These are phyloP conservation scores for Sceliomorpha sp. DNA, from an alignment of 2,888 invertebrate species.

Conservation along the genomic window DNA sequence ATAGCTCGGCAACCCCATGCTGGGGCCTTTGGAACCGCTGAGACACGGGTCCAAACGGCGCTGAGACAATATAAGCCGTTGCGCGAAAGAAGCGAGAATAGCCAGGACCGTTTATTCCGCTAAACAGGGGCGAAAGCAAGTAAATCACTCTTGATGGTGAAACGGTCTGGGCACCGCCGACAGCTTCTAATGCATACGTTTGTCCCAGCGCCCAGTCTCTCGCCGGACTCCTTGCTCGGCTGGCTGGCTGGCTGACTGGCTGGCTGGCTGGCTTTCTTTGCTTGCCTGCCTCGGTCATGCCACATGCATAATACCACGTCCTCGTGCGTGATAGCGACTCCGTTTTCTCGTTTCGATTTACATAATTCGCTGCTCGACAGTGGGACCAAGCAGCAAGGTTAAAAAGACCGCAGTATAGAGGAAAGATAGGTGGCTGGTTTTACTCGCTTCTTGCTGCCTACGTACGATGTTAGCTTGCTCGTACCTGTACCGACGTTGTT, in stretches of 20 bases:
- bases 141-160: conserved; percentile 52
- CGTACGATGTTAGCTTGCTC: conserved; percentile 24
- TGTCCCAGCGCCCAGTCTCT: conserved; percentile 35
- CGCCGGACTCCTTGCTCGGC: conserved; percentile 36
- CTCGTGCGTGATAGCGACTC: conserved; percentile 64
- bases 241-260: conserved; percentile 16
- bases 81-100: too few relatives aligned
- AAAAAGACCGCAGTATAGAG: conserved; percentile 35
- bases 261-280: conserved; percentile 24
- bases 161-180: conserved; percentile 37
- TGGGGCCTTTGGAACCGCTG: conserved; percentile 46
- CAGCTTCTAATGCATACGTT: conserved; percentile 52
- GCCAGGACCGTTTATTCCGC: conserved; percentile 26
- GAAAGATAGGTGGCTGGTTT: conserved; percentile 29
- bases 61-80: conserved; percentile 42
- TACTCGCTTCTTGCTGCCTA: conserved; percentile 12
- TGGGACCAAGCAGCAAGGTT: conserved; percentile 23
- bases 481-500: conserved; percentile 22
- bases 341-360: conserved; percentile 66
- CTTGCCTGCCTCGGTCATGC: conserved; percentile 49
- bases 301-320: conserved; percentile 61
- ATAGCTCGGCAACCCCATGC: conserved; percentile 65
- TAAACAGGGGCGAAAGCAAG: conserved; percentile 39
- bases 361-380: conserved; percentile 64
- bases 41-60: conserved; percentile 33